phyloP scores from a whole-genome alignment of 1,140 invertebrate species.

The Zaprionus africanus region DNA sequence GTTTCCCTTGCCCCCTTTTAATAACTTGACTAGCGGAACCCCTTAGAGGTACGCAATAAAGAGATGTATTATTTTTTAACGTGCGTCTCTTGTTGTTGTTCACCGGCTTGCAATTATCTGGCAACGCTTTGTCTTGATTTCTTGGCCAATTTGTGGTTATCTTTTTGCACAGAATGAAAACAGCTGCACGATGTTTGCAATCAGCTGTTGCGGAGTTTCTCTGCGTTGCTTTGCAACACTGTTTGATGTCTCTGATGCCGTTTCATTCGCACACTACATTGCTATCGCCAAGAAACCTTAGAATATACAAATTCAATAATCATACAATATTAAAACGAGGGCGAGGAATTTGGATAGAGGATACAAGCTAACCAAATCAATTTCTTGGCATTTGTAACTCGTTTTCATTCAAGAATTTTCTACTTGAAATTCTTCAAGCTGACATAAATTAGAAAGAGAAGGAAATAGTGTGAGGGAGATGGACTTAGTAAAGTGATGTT shows the following conservation, averaged over 20 bases:
- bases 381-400: neutral
- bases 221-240: neutral
- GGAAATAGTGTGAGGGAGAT: neutral
- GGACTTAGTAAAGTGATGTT: neutral
- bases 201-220: neutral
- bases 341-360: too few species aligned
- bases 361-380: too few species aligned
- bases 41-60: constrained; percentile 33
- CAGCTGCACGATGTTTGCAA: neutral
- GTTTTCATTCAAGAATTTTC: neutral
- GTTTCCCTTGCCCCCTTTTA: constrained; percentile 3
- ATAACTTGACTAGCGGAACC: constrained; percentile 21
- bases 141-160: neutral
- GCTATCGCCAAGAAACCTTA: neutral
- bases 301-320: neutral
- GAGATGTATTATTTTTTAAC: neutral
- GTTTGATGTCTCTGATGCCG: neutral
- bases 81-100: neutral
- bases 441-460: neutral
- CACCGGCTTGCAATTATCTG: neutral
- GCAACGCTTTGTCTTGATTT: neutral
- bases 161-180: neutral
- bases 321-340: too few species aligned
- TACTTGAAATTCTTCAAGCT: neutral
- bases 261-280: neutral